A percentile compares a stretch with the other conserved stretches of the same genome.
phyloP scores from a whole-genome alignment of 2,888 invertebrate genomes.

The Parochlus steinenii region DNA sequence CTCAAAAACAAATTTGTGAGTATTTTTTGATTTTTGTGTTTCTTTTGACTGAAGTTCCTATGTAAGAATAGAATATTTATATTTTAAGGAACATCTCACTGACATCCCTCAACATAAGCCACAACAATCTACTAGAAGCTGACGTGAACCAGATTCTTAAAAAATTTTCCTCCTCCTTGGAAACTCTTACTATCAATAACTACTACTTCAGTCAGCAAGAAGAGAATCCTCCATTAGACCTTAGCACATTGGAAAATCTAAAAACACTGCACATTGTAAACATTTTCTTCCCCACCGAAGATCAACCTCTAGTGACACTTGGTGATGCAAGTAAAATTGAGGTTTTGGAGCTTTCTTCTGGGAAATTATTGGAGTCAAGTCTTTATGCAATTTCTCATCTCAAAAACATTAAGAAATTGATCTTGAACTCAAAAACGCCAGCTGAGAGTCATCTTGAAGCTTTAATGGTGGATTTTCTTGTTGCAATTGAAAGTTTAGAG shows the following conservation, averaged over 20 bases:
- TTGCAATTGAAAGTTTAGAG: neutral
- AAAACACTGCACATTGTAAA: constrained; percentile 1
- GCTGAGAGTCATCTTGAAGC: constrained; percentile 4
- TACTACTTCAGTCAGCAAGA: constrained; percentile 10
- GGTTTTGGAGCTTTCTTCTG: constrained; percentile 9
- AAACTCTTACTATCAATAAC: constrained; percentile 4
- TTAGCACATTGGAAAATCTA: constrained; percentile 1
- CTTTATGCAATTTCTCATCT: constrained; percentile 9
- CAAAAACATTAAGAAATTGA: constrained; percentile 6
- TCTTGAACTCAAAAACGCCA: constrained; percentile 10
- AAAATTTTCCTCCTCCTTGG: neutral
- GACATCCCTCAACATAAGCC: neutral
- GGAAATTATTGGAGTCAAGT: constrained; percentile 6
- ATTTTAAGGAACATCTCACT: neutral
- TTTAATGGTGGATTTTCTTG: constrained; percentile 4
- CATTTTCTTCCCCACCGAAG: constrained; percentile 4
- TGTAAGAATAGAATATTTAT: too few species aligned
- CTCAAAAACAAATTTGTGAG: too few species aligned
- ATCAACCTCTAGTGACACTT: constrained; percentile 7
- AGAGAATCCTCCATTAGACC: constrained; percentile 7
- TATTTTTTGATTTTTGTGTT: too few species aligned
- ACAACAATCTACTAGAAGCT: constrained; percentile 4
- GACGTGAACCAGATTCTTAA: constrained; percentile 5
- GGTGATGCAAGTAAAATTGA: constrained; percentile 3
- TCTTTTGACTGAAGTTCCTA: too few species aligned